Conservation (phyloP, 2,797 vertebrate genomes). For the Syncerus caffer region DNA sequence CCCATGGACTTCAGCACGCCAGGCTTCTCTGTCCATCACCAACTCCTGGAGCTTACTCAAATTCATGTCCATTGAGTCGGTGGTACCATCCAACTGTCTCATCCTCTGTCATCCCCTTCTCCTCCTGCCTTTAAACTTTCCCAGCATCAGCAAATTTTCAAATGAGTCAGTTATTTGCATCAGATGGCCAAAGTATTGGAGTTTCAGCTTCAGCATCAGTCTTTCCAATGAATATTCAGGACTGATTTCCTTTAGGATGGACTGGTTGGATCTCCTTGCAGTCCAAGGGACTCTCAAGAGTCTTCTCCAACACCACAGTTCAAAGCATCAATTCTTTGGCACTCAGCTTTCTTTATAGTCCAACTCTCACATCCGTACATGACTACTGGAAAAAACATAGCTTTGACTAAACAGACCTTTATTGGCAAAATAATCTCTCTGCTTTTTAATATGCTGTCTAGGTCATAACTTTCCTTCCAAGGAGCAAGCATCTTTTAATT, state of each 20-base stretch:
- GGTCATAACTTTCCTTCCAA: not conserved
- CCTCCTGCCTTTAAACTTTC: no score
- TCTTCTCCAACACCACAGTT: not conserved
- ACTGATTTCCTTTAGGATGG: not conserved
- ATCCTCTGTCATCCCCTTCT: no score
- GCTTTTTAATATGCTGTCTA: not conserved
- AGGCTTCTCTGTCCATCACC: no score
- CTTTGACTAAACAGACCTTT: not conserved
- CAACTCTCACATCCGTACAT: not conserved
- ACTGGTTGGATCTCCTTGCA: not conserved
- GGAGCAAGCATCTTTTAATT: not conserved
- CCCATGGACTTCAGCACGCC: no score
- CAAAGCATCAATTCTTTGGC: not conserved
- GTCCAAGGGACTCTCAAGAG: not conserved
- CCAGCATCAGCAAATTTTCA: not conserved
- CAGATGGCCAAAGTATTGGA: no score
- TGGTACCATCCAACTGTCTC: no score
- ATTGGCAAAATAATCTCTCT: not conserved
- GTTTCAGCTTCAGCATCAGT: no score
- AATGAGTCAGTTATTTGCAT: not conserved
- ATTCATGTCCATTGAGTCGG: no score
- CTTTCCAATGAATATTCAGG: no score
- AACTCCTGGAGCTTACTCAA: no score
- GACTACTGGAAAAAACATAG: not conserved
- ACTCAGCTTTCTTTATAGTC: not conserved